A percentile compares a stretch with the other conserved stretches of the same genome.
These are phyloP conservation scores for Diabrotica virgifera DNA, from an alignment of 1,140 invertebrate species.

Conservation along the genomic window DNA sequence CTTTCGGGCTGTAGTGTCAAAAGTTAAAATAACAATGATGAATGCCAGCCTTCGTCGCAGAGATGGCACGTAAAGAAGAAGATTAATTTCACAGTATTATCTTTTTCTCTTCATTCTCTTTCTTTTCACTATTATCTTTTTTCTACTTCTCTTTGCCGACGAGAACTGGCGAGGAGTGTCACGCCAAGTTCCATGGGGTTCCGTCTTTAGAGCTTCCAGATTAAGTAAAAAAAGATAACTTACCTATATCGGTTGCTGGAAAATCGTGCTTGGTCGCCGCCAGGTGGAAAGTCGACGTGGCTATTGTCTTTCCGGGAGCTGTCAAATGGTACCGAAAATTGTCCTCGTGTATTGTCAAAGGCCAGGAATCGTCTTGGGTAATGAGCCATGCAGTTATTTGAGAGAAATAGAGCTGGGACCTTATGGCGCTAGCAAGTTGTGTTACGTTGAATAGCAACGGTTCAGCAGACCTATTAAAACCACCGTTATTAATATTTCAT, in stretches of 20 bases:
- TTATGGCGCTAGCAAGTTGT: constrained; percentile 85
- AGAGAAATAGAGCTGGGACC: constrained; percentile 94
- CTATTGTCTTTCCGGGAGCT: constrained; percentile 52
- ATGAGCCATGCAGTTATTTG: constrained; percentile 86
- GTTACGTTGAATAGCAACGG: constrained; percentile 56
- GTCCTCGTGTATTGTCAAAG: constrained; percentile 28
- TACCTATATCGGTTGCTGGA: constrained; percentile 70
- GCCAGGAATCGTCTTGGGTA: constrained; percentile 38
- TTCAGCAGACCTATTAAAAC: constrained; percentile 26
- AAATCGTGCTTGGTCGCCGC: constrained; percentile 79
- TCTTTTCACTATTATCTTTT: too few species aligned
- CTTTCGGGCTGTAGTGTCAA: too few species aligned
- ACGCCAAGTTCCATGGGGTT: too few species aligned
- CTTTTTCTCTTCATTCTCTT: too few species aligned
- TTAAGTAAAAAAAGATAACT: background rate
- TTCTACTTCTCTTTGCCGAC: too few species aligned
- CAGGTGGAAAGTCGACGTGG: constrained; percentile 60
- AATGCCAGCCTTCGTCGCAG: too few species aligned
- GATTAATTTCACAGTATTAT: too few species aligned
- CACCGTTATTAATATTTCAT: background rate
- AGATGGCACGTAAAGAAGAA: too few species aligned
- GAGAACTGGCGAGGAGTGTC: too few species aligned
- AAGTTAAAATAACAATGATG: too few species aligned
- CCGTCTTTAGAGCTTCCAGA: too few species aligned
- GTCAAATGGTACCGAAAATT: constrained; percentile 58